Evolutionary conservation across 2,888 invertebrate species (phyloP), one percentile per base, ranked within the genome.

Genomic region (Mesoligia furuncula): DNA sequence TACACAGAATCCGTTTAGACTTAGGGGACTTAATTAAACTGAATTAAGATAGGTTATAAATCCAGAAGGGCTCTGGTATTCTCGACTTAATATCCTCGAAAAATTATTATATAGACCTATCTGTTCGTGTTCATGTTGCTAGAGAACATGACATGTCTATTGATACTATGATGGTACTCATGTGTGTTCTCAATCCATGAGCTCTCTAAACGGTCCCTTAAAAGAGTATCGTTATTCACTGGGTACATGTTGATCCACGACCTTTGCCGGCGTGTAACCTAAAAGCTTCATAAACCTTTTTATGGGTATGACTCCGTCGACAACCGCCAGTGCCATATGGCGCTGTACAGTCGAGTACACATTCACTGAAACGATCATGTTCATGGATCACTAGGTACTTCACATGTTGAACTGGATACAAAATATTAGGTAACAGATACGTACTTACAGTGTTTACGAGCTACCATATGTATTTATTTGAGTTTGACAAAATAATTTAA

Each of bases 241-340:
- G 77, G 73, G 74, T 5, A 77, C 77, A 83, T 82, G 85, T 75
- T 68, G 81, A 83, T 83, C 76, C 77, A 87, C 88, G 90, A 92
- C 91, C 90, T 92, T 91, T 92, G 90, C 87, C 91, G 88, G 86
- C 90, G 87, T 88, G 89, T 90, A 92, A 94, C 92, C 92, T 94
- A 94, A 95, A 94, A 93, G 94, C 93, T 94, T 89, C 91, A 91
- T 93, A 92, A 92, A 91, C 93, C 94, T 91, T 95, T 92, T 94
- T 96, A 96, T 94, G 95, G 96, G 83, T 93, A 92, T 92, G 95
- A 93, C 92, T 93, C 93, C 90, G 93, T 91, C 93, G 91, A 92
- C 91, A 91, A 91, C 91, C 91, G 93, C 90, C 90, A 86, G 86
- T 87, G 90, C 95, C 96, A 96, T 96, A 96, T 96, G 96, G 95